Evolutionary conservation across 2,113 vertebrate genomes (phyloP).

Genomic region (Vombatus ursinus): DNA sequence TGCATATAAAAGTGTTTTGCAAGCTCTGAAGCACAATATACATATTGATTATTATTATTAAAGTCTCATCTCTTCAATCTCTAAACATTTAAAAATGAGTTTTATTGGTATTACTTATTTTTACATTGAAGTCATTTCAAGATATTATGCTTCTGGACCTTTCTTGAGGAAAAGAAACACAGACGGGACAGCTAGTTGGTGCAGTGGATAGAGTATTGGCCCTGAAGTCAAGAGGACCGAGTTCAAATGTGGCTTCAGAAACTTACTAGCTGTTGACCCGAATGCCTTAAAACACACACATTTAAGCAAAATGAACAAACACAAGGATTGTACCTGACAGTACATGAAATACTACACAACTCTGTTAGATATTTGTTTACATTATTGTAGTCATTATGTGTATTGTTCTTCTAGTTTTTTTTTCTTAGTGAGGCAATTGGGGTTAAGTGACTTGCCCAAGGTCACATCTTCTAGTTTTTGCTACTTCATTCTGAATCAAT

Average conservation of each 20-base stretch:
- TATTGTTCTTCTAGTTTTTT: neutral
- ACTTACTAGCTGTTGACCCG: neutral
- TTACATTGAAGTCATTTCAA: neutral
- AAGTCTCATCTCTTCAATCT: neutral
- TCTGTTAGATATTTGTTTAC: neutral
- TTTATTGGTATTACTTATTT: neutral
- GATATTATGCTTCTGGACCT: neutral
- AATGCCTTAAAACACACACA: neutral
- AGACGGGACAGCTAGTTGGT: neutral
- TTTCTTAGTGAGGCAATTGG: too few relatives aligned
- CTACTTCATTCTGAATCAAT: neutral
- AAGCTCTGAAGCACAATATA: neutral
- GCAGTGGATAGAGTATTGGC: too few relatives aligned
- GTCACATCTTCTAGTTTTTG: neutral
- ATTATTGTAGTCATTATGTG: neutral
- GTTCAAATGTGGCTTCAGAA: neutral
- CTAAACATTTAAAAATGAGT: neutral
- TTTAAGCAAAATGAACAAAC: neutral
- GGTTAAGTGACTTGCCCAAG: too few relatives aligned
- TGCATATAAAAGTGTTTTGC: neutral
- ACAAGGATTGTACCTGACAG: neutral
- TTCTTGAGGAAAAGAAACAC: neutral
- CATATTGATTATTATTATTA: neutral
- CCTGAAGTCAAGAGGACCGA: neutral
- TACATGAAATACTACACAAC: neutral